Evolutionary conservation across 1,140 invertebrate species (phyloP), one percentile per base, ranked within the genome.

Genomic region (Adoxophyes honmai): DNA sequence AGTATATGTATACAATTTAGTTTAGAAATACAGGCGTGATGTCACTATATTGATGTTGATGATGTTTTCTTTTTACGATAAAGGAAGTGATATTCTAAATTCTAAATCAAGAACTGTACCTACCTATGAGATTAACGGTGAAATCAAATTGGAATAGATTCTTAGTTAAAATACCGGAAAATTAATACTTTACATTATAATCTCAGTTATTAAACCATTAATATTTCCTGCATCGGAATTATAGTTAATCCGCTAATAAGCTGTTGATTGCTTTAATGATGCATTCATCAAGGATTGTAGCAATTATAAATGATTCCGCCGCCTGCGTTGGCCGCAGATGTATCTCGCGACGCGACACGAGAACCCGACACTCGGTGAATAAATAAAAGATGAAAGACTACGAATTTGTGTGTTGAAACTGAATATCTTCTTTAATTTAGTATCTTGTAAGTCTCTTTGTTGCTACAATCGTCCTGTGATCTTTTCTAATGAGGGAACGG

Each of bases 371-470:
- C 42, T 15, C 10, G 4, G 39, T 59, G 52, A 66, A 59, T 62
- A 51, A 69, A 68, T 64, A 68, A 66, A 34, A 68, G 58, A 68
- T 64, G 66, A 64, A 64, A 64, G 66, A 53, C 28, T 57, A 44
- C 55, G 34, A 54, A 62, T 9, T 60, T 56, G 33, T 42, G 55
- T 33, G 2, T 35, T 58, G 65, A 61, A 69, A 69, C 55, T 57
- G 21, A 53, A 69, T 55, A 66, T 58, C 48, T 33, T 35, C 36
- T 34, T 70, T 63, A 55, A 66, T 70, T 70, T 14, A 56, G n/a
- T 54, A 62, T 57, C 33, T 13, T 57, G 10, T 42, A 48, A 11
- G 42, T 48, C 11, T 48, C 18, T 48, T 48, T 48, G 42, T 48
- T 21, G 42, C 42, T 48, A 48, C 42, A 33, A 48, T 48, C 21